Evolutionary conservation across 2,113 vertebrate species (phyloP).

Genomic region (Stomatorhinus ivindoensis): DNA sequence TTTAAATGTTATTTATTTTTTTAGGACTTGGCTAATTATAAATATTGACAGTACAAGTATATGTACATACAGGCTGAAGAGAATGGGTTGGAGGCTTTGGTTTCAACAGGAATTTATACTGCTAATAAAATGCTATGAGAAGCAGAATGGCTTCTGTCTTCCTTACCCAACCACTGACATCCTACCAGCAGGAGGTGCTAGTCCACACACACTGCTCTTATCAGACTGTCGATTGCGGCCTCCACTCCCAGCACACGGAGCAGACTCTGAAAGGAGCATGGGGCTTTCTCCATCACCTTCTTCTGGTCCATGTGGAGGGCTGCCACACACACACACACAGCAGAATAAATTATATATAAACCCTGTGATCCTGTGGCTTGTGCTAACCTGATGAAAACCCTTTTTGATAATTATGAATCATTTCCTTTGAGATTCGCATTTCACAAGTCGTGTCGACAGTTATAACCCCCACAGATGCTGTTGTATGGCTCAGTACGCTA

Average conservation of each 20-base stretch:
- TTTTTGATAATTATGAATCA: not conserved
- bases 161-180: not conserved
- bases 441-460: not conserved
- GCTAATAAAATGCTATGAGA: constrained; percentile 59
- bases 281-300: constrained; percentile 30
- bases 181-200: not conserved
- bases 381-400: not conserved
- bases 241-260: constrained; percentile 67
- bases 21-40: constrained; percentile 60
- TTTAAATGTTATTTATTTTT: constrained; percentile 90
- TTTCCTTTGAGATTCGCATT: not conserved
- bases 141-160: too few relatives aligned
- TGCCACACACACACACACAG: constrained; percentile 34
- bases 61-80: constrained; percentile 36
- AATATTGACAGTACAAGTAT: constrained; percentile 47
- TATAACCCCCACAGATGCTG: not conserved
- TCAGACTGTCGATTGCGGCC: constrained; percentile 63
- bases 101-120: constrained; percentile 65
- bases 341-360: not conserved
- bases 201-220: constrained; percentile 41
- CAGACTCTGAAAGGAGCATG: constrained; percentile 59
- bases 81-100: constrained; percentile 60
- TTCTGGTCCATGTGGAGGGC: constrained; percentile 53
- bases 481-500: not conserved
- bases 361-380: not conserved